Conservation (phyloP, 2,888 invertebrate species). For the Gortyna flavago region DNA sequence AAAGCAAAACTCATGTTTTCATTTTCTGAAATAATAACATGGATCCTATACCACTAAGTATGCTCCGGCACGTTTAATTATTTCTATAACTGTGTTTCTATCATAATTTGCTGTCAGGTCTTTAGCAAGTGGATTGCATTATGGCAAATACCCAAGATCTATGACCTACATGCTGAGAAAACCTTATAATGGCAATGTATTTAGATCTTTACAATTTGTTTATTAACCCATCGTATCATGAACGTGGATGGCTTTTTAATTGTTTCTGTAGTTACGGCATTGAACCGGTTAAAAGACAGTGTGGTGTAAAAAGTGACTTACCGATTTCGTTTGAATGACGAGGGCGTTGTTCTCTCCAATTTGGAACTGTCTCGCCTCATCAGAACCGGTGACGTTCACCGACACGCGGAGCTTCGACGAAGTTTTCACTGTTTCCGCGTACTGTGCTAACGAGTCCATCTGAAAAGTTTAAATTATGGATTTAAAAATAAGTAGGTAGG, state of each 20-base stretch:
- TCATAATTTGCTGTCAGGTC: no score
- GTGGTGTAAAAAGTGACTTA: slow-evolving; percentile 71
- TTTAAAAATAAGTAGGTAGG: background rate
- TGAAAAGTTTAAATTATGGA: slow-evolving; percentile 57
- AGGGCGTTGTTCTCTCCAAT: slow-evolving; percentile 94
- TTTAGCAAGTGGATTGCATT: no score
- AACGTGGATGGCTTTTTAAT: no score
- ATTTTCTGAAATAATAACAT: background rate
- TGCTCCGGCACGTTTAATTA: no score
- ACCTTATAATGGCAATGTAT: no score
- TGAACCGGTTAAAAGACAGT: background rate
- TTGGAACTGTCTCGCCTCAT: slow-evolving; percentile 90
- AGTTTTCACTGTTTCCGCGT: slow-evolving; percentile 79
- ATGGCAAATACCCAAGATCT: no score
- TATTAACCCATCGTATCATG: no score
- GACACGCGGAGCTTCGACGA: slow-evolving; percentile 82
- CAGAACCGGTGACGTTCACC: slow-evolving; percentile 83
- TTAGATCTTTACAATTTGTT: background rate
- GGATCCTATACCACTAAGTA: no score
- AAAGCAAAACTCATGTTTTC: background rate
- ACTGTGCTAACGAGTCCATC: slow-evolving; percentile 88
- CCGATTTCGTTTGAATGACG: slow-evolving; percentile 95
- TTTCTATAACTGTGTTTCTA: no score
- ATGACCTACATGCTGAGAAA: no score
- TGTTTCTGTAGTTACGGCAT: no score